Conservation (phyloP, 2,888 invertebrate genomes). For the Lymantria monacha region DNA sequence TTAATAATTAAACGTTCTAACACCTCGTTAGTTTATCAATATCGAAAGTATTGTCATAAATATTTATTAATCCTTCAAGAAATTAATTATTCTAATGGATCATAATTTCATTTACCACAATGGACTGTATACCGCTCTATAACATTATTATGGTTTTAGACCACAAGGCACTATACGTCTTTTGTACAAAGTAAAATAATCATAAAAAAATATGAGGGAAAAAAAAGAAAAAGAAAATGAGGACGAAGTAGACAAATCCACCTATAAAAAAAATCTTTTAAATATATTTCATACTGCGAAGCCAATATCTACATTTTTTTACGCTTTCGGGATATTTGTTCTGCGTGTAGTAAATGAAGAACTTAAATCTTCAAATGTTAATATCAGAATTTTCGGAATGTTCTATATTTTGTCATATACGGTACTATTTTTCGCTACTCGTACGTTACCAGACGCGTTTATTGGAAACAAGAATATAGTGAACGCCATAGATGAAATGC, state of each 20-base stretch:
- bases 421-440: constrained; percentile 17
- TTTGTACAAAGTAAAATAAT: not conserved
- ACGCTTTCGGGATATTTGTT: constrained; percentile 49
- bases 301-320: constrained; percentile 40
- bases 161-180: constrained; percentile 4
- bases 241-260: constrained; percentile 8
- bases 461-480: constrained; percentile 22
- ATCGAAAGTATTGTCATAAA: not conserved
- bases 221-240: constrained; percentile 9
- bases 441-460: constrained; percentile 18
- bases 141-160: constrained; percentile 3
- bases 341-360: constrained; percentile 34
- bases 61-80: constrained; percentile 1
- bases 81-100: constrained; percentile 31
- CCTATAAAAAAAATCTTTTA: constrained; percentile 16
- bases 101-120: constrained; percentile 3
- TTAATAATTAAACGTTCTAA: too few relatives aligned
- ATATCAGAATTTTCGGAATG: constrained; percentile 39
- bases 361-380: constrained; percentile 30
- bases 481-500: constrained; percentile 36
- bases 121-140: not conserved
- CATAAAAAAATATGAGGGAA: constrained; percentile 11
- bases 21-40: not conserved
- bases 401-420: constrained; percentile 22
- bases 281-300: constrained; percentile 32